Base-by-base conservation (phyloP, 2,888 invertebrate species). In the Fissipunctia ypsillon region DNA sequence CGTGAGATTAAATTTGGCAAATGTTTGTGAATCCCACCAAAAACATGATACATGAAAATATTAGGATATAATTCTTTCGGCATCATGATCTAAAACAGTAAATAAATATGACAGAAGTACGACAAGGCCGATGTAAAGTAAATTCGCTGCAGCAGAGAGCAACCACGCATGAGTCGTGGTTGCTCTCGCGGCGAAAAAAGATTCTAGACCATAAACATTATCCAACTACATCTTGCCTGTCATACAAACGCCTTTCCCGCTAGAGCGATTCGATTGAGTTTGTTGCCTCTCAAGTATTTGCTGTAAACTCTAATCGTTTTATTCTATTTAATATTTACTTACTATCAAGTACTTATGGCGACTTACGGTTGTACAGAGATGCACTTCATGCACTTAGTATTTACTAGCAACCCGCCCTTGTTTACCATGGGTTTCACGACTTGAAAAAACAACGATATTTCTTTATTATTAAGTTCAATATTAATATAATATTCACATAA, bases 261-360 rank as follows among this genome's bases (percentile, higher is more conserved):
- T 66, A 73, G 31, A 57, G 22, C 52, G 19, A 60, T 50, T 3
- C 45, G 67, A 75, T 82, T 66, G 45, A 74, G 61, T 66, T 57
- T 64, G 80, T 52, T 75, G 66, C 64, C 22, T 35, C 43, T 35
- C 66, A 3, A 73, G 69, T 78, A 71, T 81, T 81, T 83, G 67
- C 78, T 76, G 57, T 84, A 79, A 72, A 86, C 86, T 84, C 71
- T 87, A 79, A 84, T 87, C 78, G 81, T 78, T 83, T 80, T 76
- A 80, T 83, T 78, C 80, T 77, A 72, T 71, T 77, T 71, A 75
- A 60, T 85, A 69, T 85, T 84, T 84, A 76, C 76, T 61, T 81
- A 68, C 66, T 64, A 81, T 77, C 67, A 64, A 84, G 77, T 73
- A 66, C 59, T 83, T 71, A 63, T 56, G 16, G 41, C 52, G 59